Evolutionary conservation across 2,888 invertebrate genomes (phyloP).

Genomic region (Oscheius sp.): DNA sequence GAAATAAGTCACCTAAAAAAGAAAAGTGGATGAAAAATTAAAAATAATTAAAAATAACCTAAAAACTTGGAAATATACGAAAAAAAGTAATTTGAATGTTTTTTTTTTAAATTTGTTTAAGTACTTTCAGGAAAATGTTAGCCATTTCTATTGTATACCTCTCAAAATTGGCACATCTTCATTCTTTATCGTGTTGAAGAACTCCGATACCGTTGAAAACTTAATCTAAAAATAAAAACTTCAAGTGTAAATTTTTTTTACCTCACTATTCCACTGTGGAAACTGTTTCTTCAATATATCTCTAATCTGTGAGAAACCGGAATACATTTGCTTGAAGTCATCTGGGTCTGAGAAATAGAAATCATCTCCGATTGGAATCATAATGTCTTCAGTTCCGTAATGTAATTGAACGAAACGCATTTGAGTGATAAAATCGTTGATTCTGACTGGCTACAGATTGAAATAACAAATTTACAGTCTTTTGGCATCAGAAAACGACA

Average conservation of each 20-base stretch:
- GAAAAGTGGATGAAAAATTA: background rate
- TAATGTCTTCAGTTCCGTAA: slow-evolving; percentile 70
- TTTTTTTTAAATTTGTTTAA: too few relatives aligned
- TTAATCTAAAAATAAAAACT: slow-evolving; percentile 21
- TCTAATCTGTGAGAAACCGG: slow-evolving; percentile 85
- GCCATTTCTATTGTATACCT: too few relatives aligned
- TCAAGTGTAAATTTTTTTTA: slow-evolving; percentile 1
- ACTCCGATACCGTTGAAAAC: slow-evolving; percentile 42
- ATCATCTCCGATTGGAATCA: slow-evolving; percentile 94
- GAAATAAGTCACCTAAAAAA: slow-evolving; percentile 82
- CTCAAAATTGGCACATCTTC: slow-evolving; percentile 77
- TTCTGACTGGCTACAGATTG: background rate
- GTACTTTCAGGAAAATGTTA: too few relatives aligned
- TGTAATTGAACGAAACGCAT: slow-evolving; percentile 67
- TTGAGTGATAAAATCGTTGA: slow-evolving; percentile 7
- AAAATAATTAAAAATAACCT: background rate
- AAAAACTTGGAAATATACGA: too few relatives aligned
- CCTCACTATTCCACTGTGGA: slow-evolving; percentile 12
- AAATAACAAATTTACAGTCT: background rate
- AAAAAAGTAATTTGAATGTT: too few relatives aligned
- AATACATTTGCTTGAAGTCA: slow-evolving; percentile 94
- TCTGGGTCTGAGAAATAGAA: slow-evolving; percentile 88
- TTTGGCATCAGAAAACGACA: background rate
- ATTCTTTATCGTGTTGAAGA: slow-evolving; percentile 41
- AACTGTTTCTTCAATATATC: background rate